Conservation (phyloP, 2,113 vertebrate species). For the Antigone vipio region DNA sequence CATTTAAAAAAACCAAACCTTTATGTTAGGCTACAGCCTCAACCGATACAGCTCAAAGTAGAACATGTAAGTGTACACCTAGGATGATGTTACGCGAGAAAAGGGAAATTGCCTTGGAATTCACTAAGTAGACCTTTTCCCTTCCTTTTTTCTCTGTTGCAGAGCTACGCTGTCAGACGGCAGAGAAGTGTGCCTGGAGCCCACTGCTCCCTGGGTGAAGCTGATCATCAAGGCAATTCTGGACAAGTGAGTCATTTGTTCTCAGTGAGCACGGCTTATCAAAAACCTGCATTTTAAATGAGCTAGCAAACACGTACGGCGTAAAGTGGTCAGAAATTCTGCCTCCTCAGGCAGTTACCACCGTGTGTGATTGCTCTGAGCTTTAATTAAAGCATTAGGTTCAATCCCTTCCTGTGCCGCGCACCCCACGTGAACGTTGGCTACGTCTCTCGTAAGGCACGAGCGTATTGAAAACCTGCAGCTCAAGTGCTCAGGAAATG, state of each 20-base stretch:
- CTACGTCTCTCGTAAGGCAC: not conserved
- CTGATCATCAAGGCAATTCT: constrained; percentile 58
- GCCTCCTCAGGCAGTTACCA: not conserved
- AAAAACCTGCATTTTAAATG: rapidly evolving
- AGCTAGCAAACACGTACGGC: rapidly evolving
- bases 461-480: not conserved
- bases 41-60: not conserved
- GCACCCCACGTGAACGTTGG: rapidly evolving
- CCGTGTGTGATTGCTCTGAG: not conserved
- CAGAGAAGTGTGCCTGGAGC: constrained; percentile 66
- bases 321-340: not conserved
- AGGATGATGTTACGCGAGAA: not conserved
- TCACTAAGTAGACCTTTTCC: not conserved
- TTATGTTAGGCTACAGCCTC: not conserved
- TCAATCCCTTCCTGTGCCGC: not conserved
- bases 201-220: constrained; percentile 69
- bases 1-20: not conserved
- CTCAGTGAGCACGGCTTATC: not conserved
- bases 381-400: not conserved
- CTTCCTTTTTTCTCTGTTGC: not conserved
- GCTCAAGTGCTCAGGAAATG: not conserved
- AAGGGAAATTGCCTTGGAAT: not conserved
- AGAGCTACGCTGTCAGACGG: constrained; percentile 61
- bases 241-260: constrained; percentile 53
- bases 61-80: rapidly evolving